phyloP scores from a whole-genome alignment of 1,140 invertebrate species.

The Mactra quadrangularis region DNA sequence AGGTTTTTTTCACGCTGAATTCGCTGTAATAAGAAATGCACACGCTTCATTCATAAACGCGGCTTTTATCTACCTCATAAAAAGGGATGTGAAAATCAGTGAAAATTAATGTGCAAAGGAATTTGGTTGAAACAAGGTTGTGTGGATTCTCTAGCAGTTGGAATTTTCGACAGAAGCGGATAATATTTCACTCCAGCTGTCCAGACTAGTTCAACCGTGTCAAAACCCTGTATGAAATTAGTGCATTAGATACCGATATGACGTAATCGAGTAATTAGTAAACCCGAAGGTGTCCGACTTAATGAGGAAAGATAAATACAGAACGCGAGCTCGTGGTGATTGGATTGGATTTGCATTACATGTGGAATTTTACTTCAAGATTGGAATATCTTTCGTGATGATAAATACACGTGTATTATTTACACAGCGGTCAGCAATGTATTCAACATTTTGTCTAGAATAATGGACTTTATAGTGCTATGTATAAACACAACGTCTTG shows the following conservation, averaged over 20 bases:
- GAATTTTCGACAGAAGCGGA: background rate
- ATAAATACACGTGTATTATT: background rate
- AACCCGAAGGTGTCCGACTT: conserved; percentile 7
- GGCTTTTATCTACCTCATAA: no score
- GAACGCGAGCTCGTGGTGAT: background rate
- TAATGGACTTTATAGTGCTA: background rate
- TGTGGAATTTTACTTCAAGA: background rate
- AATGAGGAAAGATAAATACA: conserved; percentile 30
- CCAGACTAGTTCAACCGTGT: conserved; percentile 9
- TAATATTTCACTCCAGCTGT: conserved; percentile 13
- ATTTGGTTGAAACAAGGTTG: no score
- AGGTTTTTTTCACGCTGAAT: no score
- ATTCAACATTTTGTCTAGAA: background rate
- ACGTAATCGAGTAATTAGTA: conserved; percentile 39
- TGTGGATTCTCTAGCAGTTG: background rate
- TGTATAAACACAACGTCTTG: background rate
- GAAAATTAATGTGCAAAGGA: no score
- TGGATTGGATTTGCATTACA: conserved; percentile 23
- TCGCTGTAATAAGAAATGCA: no score
- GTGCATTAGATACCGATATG: background rate
- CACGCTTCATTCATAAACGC: no score
- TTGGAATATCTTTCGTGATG: conserved; percentile 7
- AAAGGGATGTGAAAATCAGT: no score
- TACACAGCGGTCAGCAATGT: background rate
- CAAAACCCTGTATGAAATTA: conserved; percentile 16